phyloP scores from a whole-genome alignment of 1,140 invertebrate genomes.

The Capitella teleta region DNA sequence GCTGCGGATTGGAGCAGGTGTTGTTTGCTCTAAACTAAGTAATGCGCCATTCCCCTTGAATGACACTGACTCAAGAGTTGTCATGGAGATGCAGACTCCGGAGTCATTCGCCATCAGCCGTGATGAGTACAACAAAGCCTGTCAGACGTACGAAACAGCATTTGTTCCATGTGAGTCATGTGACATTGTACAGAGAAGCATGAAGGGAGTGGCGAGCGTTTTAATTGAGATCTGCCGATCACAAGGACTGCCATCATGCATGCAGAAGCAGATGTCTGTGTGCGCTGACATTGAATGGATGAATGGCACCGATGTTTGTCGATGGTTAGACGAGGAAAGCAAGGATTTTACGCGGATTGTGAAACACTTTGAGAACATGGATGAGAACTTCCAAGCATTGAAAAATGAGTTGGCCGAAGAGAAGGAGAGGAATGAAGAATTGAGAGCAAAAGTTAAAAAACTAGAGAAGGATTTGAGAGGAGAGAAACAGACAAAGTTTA shows the following conservation, averaged over 20 bases:
- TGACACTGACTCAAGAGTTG: too few species aligned
- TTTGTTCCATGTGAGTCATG: conserved; percentile 39
- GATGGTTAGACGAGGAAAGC: conserved; percentile 32
- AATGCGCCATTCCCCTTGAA: too few species aligned
- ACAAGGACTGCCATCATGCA: conserved; percentile 26
- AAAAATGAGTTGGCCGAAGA: conserved; percentile 22
- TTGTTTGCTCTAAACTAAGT: too few species aligned
- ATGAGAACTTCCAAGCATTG: conserved; percentile 23
- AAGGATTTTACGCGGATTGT: conserved; percentile 32
- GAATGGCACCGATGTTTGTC: conserved; percentile 23
- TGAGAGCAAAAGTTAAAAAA: conserved; percentile 22
- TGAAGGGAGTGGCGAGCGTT: conserved; percentile 23
- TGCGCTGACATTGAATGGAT: conserved; percentile 28
- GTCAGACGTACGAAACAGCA: conserved; percentile 34
- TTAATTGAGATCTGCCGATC: conserved; percentile 27
- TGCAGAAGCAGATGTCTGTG: conserved; percentile 26
- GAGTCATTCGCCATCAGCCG: conserved; percentile 4
- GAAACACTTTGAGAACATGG: conserved; percentile 24
- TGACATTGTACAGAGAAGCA: conserved; percentile 27
- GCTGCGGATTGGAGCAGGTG: too few species aligned
- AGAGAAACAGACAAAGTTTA: conserved; percentile 24
- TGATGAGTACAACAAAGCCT: conserved; percentile 30
- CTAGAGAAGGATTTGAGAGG: conserved; percentile 24
- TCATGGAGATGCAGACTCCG: too few species aligned
- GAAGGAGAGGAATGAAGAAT: conserved; percentile 20